Evolutionary conservation across 2,888 invertebrate genomes (phyloP).

Genomic region (Heliconius charithonia): DNA sequence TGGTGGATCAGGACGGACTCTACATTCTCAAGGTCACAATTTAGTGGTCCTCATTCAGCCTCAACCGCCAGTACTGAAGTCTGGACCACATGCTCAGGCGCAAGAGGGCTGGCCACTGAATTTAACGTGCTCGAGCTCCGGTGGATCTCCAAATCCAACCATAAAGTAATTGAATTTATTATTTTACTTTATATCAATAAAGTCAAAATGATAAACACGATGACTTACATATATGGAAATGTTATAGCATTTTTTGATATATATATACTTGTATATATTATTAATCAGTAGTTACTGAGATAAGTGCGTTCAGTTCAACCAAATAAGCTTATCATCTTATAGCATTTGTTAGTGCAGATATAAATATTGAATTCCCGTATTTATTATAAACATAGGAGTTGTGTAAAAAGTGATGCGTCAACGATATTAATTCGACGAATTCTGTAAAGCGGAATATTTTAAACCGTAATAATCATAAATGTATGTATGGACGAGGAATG

Average conservation of each 20-base stretch:
- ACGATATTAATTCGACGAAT: not conserved
- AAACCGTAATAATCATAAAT: not conserved
- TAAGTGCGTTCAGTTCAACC: too few species aligned
- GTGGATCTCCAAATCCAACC: constrained; percentile 95
- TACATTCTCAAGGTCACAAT: constrained; percentile 92
- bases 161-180: constrained; percentile 83
- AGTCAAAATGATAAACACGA: too few species aligned
- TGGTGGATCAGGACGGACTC: constrained; percentile 91
- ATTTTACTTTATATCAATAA: too few species aligned
- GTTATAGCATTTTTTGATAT: too few species aligned
- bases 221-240: too few species aligned
- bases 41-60: constrained; percentile 94
- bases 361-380: too few species aligned
- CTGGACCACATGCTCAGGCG: constrained; percentile 89
- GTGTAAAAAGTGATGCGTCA: not conserved
- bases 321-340: too few species aligned
- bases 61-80: constrained; percentile 90
- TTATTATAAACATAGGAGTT: not conserved
- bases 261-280: too few species aligned
- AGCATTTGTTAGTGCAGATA: too few species aligned
- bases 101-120: constrained; percentile 92
- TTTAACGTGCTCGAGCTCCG: constrained; percentile 91
- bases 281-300: too few species aligned
- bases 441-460: not conserved
- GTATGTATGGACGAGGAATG: not conserved